phyloP scores from a whole-genome alignment of 2,797 vertebrate genomes.

The Acanthis flammea region DNA sequence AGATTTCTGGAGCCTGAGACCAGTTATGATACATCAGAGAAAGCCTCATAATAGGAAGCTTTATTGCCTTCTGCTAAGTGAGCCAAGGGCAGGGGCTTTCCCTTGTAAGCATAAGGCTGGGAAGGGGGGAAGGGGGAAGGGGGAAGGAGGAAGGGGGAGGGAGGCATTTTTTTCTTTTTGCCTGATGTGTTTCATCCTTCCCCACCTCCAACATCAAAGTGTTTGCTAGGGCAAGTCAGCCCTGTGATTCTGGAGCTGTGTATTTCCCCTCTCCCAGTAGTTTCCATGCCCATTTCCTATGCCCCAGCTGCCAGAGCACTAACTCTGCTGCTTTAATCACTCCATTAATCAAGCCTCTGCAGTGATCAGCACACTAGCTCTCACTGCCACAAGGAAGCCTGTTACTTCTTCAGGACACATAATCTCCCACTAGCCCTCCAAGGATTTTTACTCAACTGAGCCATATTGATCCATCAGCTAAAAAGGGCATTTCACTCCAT shows the following conservation, averaged over 20 bases:
- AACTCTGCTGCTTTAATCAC: conserved; percentile 62
- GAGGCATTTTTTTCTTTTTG: conserved; percentile 35
- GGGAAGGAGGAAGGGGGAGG: background rate
- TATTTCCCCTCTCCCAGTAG: conserved; percentile 58
- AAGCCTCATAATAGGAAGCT: conserved; percentile 58
- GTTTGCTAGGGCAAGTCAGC: conserved; percentile 48
- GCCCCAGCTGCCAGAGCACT: conserved; percentile 63
- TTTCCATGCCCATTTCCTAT: conserved; percentile 68
- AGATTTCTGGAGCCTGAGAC: conserved; percentile 68
- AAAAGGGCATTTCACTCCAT: conserved; percentile 22
- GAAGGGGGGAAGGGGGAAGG: background rate
- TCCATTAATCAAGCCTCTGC: conserved; percentile 65
- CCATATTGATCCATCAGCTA: conserved; percentile 34
- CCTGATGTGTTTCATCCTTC: conserved; percentile 71
- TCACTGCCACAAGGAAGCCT: conserved; percentile 62
- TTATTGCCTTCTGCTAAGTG: conserved; percentile 63
- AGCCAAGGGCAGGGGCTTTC: conserved; percentile 57
- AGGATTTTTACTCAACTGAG: conserved; percentile 33
- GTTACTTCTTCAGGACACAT: conserved; percentile 70
- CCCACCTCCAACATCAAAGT: conserved; percentile 70
- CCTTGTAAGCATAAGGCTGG: conserved; percentile 24
- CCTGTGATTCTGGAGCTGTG: conserved; percentile 53
- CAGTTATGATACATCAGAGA: conserved; percentile 61
- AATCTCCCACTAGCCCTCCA: conserved; percentile 51
- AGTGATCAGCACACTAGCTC: conserved; percentile 46